Evolutionary conservation across 2,113 vertebrate species (phyloP).

Genomic region (Dromiciops gliroides): DNA sequence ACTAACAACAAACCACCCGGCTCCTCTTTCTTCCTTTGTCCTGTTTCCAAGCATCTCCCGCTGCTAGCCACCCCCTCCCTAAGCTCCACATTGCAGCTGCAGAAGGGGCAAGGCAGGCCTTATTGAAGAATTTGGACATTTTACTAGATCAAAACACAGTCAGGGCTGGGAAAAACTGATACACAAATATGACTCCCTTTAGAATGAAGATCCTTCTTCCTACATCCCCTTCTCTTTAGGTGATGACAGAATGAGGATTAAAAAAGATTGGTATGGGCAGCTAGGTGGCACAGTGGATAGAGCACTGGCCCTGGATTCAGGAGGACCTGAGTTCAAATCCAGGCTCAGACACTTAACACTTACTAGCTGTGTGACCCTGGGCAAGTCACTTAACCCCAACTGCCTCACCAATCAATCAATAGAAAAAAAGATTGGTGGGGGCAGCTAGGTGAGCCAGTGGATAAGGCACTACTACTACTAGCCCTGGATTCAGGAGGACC

Average conservation of each 20-base stretch:
- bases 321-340: too few relatives aligned
- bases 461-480: too few relatives aligned
- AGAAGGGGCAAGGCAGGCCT: not conserved
- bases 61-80: not conserved
- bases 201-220: not conserved
- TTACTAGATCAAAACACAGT: not conserved
- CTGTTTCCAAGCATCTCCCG: not conserved
- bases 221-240: not conserved
- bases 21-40: not conserved
- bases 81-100: not conserved
- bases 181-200: not conserved
- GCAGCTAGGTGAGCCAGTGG: too few relatives aligned
- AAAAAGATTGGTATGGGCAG: not conserved
- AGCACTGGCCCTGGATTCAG: too few relatives aligned
- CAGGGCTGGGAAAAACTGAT: not conserved
- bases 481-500: too few relatives aligned
- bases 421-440: too few relatives aligned
- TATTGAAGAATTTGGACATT: not conserved
- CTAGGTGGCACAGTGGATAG: too few relatives aligned
- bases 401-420: too few relatives aligned
- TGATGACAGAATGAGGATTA: not conserved
- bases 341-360: too few relatives aligned
- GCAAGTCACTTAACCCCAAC: too few relatives aligned
- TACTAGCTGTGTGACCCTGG: too few relatives aligned
- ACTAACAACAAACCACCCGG: not conserved